Base-by-base conservation (phyloP, 2,888 invertebrate genomes). In the Digitonthophagus gazella region DNA sequence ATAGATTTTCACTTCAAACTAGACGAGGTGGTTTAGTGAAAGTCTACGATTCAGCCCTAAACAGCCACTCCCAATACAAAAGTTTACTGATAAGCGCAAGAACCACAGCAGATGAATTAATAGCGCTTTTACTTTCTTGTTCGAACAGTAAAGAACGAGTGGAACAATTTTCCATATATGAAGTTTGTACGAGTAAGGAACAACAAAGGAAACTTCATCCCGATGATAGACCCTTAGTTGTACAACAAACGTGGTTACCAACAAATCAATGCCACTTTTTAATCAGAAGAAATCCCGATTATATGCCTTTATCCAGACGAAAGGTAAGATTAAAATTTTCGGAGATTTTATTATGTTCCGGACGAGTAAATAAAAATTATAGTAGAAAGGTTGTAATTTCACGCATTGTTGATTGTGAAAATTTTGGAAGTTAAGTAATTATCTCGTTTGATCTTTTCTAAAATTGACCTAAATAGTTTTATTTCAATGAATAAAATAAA, bases 51-150 rank as follows among this genome's bases (percentile, higher is more conserved):
- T 93, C 93, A 15, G 94, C 93, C 44, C 85, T 97, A 73, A 95
- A 95, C 89, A 91, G 93, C 67, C 93, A 93, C 80, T 96, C 95
- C 0, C 93, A 95, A 85, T 96, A 96, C 87, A 96, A 96, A 85
- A 94, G 94, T 75, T 85, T 96, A 75, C 86, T 96, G 74, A 91
- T 96, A 76, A 95, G 95, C 74, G 95, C 95, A 76, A 88, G 92
- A 78, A 96, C 96, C 64, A 94, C 94, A 16, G 93, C 93, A 0
- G 94, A 95, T 80, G 96, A 96, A 83, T 85, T 96, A 71, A 88
- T 96, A 71, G 90, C 92, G 71, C 88, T 96, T 74, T 83, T 96
- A 69, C 86, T 96, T 69, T 92, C 91, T 76, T 95, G 95, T 83
- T 95, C 93, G 81, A 92, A 90, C 81, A 93, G 92, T 71, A 87